These are phyloP conservation scores for Tetranychus cinnabarinus DNA, from an alignment of 1,140 invertebrate genomes.

Conservation along the genomic window DNA sequence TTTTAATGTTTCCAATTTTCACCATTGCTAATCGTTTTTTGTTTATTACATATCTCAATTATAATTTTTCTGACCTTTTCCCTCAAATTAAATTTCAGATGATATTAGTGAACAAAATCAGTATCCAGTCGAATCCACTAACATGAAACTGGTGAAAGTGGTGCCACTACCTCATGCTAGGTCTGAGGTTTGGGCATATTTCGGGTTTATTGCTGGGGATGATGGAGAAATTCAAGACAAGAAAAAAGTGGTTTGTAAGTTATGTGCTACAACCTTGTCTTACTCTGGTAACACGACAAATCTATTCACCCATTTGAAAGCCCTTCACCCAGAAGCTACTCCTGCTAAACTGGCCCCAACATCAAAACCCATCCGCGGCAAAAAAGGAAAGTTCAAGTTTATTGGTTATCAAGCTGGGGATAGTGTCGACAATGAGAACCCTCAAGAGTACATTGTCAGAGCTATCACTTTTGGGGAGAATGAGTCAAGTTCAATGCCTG, in stretches of 20 bases:
- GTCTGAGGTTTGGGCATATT: constrained; percentile 10
- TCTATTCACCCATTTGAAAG: constrained; percentile 14
- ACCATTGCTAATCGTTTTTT: no score
- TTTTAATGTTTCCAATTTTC: no score
- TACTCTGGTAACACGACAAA: constrained; percentile 13
- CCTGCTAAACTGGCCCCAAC: constrained; percentile 3
- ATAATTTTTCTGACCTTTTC: no score
- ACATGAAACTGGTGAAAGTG: constrained; percentile 3
- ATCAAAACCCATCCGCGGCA: neutral
- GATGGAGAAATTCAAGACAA: constrained; percentile 9
- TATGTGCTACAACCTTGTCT: constrained; percentile 8
- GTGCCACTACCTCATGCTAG: constrained; percentile 10
- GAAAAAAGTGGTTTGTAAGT: constrained; percentile 9
- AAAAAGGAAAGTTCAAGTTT: neutral
- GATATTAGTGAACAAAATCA: no score
- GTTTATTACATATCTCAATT: no score
- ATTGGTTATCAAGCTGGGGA: neutral
- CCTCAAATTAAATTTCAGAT: no score
- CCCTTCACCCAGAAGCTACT: constrained; percentile 10
- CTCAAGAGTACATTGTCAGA: neutral
- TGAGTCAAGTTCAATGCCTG: neutral
- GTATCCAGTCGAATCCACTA: neutral
- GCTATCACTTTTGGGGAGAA: neutral
- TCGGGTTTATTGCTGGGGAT: constrained; percentile 10
- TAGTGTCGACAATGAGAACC: neutral